Conservation (phyloP, 2,113 vertebrate species). For the Cacatua alba region DNA sequence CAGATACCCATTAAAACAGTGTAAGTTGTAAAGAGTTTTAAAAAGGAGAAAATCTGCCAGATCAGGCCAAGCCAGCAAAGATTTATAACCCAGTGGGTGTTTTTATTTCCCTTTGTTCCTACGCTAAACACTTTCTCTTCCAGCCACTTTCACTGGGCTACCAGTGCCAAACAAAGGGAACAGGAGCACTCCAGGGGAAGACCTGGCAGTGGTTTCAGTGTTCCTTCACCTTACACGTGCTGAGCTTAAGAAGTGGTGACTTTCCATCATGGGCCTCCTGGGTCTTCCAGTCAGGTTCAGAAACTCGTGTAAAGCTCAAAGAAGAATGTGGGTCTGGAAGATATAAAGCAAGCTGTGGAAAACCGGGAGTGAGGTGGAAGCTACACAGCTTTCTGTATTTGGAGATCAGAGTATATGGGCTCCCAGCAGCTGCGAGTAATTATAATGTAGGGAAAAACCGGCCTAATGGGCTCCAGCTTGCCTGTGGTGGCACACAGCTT, state of each 20-base stretch:
- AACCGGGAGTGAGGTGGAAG: neutral
- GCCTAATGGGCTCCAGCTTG: constrained; percentile 20
- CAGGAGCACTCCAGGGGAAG: neutral
- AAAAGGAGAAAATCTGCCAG: neutral
- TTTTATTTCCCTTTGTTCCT: neutral
- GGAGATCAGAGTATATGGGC: neutral
- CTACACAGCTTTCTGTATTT: neutral
- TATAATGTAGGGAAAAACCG: neutral
- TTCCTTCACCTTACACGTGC: neutral
- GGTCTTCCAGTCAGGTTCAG: neutral
- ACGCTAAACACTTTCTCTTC: neutral
- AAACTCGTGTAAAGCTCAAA: neutral
- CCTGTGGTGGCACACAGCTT: neutral
- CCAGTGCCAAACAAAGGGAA: neutral
- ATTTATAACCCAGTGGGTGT: neutral
- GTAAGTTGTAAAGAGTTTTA: neutral
- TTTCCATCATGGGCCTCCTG: neutral
- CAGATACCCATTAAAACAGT: neutral
- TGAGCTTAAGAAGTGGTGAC: neutral
- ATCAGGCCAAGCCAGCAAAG: neutral
- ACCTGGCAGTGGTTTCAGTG: neutral
- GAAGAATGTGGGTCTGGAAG: neutral
- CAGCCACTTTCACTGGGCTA: neutral
- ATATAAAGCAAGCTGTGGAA: neutral
- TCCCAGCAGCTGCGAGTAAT: constrained; percentile 27